Evolutionary conservation across 2,888 invertebrate genomes (phyloP), one percentile per base, ranked within the genome.

Genomic region (Perizoma flavofasciatum): DNA sequence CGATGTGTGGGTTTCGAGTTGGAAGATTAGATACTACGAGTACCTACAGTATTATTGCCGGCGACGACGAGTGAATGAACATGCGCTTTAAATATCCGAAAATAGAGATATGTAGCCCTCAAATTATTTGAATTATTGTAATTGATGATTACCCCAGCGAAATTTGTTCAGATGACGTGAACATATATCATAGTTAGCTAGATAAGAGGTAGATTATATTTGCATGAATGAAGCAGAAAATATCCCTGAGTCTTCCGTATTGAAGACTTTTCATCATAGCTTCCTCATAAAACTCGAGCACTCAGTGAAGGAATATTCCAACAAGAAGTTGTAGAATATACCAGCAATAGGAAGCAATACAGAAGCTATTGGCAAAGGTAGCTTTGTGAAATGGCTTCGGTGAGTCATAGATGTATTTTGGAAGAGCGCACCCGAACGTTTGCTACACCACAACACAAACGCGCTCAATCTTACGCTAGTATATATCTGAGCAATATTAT

Each of bases 301-400:
- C 55, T 58, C 53, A 46, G 22, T 33, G 48, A 58, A 68, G 67
- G 65, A 73, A 71, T 71, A 66, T 69, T 69, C 67, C 67, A 68
- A 73, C 56, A 52, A 66, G 64, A 62, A 68, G 58, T 66, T 49
- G 64, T 65, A 66, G 59, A 73, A 69, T 67, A 75, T 61, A 75
- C 72, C 75, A 75, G 80, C 81, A 85, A 82, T 88, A 90, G 89
- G 91, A 91, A 90, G 88, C 83, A 85, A 85, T 86, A 87, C 82
- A 84, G 83, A 85, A 87, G 85, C 83, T 83, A 89, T 90, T 90
- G 90, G 90, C 89, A 88, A 83, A 87, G 87, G 86, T 83, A 82
- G 79, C 79, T 86, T 85, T 85, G 88, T 87, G 86, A 89, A 89
- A 89, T 82, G 81, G 81, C 75, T 59, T 69, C 74, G 71, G 69